phyloP scores from a whole-genome alignment of 2,888 invertebrate species.

The Pinctada fucata region DNA sequence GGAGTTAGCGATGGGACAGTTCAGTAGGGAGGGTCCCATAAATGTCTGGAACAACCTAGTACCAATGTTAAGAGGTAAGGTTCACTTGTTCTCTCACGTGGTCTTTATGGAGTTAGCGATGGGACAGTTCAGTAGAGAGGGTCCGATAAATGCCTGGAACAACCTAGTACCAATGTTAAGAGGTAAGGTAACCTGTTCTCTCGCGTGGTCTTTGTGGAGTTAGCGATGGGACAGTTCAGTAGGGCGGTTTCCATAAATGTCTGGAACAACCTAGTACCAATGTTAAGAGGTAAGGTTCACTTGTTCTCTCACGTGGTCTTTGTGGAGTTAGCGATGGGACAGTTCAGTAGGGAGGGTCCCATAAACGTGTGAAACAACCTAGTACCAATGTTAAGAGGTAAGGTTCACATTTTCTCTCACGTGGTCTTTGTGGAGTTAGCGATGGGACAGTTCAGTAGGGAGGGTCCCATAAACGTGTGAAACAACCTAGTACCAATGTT shows the following conservation, averaged over 20 bases:
- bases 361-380: slow-evolving; percentile 92
- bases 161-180: slow-evolving; percentile 89
- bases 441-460: slow-evolving; percentile 93
- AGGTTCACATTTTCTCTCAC: no score
- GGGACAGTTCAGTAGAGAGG: slow-evolving; percentile 94
- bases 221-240: slow-evolving; percentile 94
- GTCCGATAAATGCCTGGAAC: slow-evolving; percentile 93
- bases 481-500: slow-evolving; percentile 88
- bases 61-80: slow-evolving; percentile 87
- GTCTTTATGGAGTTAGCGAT: slow-evolving; percentile 95
- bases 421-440: slow-evolving; percentile 96
- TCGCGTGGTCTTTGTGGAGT: slow-evolving; percentile 95
- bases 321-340: slow-evolving; percentile 95
- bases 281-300: slow-evolving; percentile 84
- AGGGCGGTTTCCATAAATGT: slow-evolving; percentile 94
- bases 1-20: slow-evolving; percentile 95
- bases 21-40: slow-evolving; percentile 93
- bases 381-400: slow-evolving; percentile 89
- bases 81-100: slow-evolving; percentile 76
- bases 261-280: slow-evolving; percentile 88
- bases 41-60: slow-evolving; percentile 91
- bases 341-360: slow-evolving; percentile 93
- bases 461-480: slow-evolving; percentile 95
- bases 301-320: slow-evolving; percentile 82
- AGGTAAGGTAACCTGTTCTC: slow-evolving; percentile 83